phyloP scores from a whole-genome alignment of 23 tunicate species.

The Oikopleura dioica region DNA sequence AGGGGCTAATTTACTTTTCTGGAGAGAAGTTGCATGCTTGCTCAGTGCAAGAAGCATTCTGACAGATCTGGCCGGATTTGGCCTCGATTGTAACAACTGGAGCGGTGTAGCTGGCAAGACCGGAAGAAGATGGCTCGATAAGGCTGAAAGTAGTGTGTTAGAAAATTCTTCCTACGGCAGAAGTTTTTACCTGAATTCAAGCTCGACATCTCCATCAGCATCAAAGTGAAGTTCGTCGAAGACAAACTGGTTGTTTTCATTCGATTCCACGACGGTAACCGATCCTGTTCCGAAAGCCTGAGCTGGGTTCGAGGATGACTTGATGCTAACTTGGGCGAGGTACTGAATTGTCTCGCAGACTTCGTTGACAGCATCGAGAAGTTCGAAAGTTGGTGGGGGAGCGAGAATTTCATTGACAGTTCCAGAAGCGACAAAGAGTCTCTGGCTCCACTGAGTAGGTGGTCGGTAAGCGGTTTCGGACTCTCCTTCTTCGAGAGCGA shows the following conservation, averaged over 20 bases:
- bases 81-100: background rate
- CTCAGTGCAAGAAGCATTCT: background rate
- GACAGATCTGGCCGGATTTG: background rate
- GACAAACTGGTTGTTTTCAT: background rate
- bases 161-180: background rate
- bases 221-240: constrained; percentile 2
- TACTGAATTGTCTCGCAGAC: background rate
- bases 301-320: background rate
- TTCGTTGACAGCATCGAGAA: background rate
- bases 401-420: background rate
- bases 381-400: constrained; percentile 2
- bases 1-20: too few species aligned
- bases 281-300: background rate
- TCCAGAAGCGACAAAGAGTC: background rate
- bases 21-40: background rate
- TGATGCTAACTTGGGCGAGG: background rate
- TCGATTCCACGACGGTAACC: background rate
- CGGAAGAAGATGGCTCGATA: background rate
- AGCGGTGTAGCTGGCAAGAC: background rate
- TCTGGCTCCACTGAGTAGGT: background rate
- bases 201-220: background rate
- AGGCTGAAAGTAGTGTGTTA: background rate
- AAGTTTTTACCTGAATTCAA: background rate
- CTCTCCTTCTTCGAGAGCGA: background rate
- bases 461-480: background rate